Percentiles rank a stretch among this genome's conserved stretches.
Conservation (phyloP, 2,113 vertebrate species). For the Azemiops feae region DNA sequence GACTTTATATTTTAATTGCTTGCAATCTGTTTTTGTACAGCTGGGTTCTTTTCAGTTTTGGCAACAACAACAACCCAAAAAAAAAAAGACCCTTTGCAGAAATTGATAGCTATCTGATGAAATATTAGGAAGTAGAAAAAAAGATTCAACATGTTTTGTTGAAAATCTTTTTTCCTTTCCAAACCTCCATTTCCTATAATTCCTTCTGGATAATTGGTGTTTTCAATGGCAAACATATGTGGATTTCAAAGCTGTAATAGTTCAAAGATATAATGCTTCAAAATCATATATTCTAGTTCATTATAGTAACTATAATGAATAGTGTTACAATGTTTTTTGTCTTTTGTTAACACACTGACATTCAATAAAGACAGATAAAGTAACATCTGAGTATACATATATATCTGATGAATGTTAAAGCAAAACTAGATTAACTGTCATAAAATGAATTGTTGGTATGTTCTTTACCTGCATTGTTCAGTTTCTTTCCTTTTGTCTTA, state of each 20-base stretch:
- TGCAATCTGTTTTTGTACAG: constrained; percentile 35
- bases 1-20: constrained; percentile 31
- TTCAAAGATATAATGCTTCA: constrained; percentile 63
- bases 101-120: constrained; percentile 26
- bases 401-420: neutral
- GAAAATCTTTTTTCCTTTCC: constrained; percentile 21
- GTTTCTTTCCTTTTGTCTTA: constrained; percentile 11
- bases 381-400: constrained; percentile 15
- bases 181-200: constrained; percentile 51
- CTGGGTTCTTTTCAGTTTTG: neutral
- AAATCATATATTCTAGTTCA: constrained; percentile 61
- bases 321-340: constrained; percentile 58
- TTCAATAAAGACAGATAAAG: constrained; percentile 51
- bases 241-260: constrained; percentile 62
- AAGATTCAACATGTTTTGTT: constrained; percentile 26
- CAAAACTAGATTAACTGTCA: constrained; percentile 29
- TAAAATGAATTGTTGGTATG: constrained; percentile 16
- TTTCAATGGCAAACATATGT: constrained; percentile 48
- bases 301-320: constrained; percentile 64
- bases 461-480: neutral
- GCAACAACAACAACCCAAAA: neutral
- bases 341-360: constrained; percentile 58
- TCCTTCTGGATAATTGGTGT: constrained; percentile 50
- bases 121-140: constrained; percentile 39
- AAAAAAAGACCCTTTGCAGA: constrained; percentile 9